Evolutionary conservation across 2,888 invertebrate species (phyloP).

Genomic region (Pandemis cinnamomeana): DNA sequence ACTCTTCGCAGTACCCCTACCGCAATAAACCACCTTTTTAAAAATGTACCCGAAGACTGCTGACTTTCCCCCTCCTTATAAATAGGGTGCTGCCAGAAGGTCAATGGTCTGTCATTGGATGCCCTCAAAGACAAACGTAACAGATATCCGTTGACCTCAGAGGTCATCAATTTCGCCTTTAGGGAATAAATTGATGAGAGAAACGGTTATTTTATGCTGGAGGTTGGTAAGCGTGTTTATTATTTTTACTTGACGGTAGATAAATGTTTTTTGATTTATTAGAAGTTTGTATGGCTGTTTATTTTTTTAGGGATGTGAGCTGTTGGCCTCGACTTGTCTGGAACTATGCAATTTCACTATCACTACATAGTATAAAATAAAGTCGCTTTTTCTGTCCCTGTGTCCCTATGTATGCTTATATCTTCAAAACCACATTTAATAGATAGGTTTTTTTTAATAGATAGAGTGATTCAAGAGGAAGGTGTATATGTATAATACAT

Average conservation of each 20-base stretch:
- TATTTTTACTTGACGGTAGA: background rate
- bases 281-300: too few species aligned
- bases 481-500: too few species aligned
- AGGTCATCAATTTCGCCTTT: slow-evolving; percentile 32
- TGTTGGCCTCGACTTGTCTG: too few species aligned
- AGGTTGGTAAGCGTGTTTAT: background rate
- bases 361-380: too few species aligned
- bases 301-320: too few species aligned
- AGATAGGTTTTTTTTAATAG: too few species aligned
- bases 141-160: slow-evolving; percentile 32
- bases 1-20: background rate
- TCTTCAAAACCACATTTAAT: too few species aligned
- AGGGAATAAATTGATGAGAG: slow-evolving; percentile 12
- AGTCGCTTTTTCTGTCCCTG: too few species aligned
- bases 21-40: slow-evolving; percentile 17
- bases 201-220: slow-evolving; percentile 5
- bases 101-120: slow-evolving; percentile 23
- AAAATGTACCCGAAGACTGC: slow-evolving; percentile 12
- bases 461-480: too few species aligned
- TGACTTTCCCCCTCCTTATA: slow-evolving; percentile 6
- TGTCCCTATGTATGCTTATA: too few species aligned
- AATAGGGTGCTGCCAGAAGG: slow-evolving; percentile 19
- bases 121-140: slow-evolving; percentile 28
- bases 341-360: too few species aligned
- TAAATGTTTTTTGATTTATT: background rate